Evolutionary conservation across 2,113 vertebrate genomes (phyloP), one percentile per base, ranked within the genome.

Genomic region (Argyrosomus japonicus): DNA sequence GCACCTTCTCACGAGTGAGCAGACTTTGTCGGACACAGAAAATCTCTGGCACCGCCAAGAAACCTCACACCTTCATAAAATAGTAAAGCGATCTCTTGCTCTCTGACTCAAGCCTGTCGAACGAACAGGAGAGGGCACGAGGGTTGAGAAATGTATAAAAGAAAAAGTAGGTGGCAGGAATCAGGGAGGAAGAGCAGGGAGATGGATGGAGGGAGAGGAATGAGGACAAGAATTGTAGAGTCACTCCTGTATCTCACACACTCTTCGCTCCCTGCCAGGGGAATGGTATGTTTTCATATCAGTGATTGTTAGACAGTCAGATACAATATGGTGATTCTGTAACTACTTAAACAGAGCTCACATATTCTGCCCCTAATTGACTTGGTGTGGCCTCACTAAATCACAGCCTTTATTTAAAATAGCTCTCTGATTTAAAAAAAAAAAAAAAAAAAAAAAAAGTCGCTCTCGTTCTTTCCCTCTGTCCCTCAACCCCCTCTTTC

Each of bases 351-450:
- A 87, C 68, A 82, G 27, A 83, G 71, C 90, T 89, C 64, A 80
- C 77, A 91, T 87, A 90, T 88, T 91, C 80, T 80, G 85, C 82
- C 82, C 86, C 86, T 94, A 93, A 95, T 93, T 93, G 92, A 92
- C 90, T 91, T 87, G 86, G 90, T 88, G 83, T 88, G 85, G 90
- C 85, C 79, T 76, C 82, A 84, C 85, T 91, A 91, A 91, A 93
- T 92, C 87, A 89, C 75, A 80, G 79, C 83, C 85, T 93, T 91
- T 89, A 91, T 90, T 94, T 85, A 84, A 94, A 93, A 87, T 58
- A 88, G 89, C 58, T 65, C 79, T 85, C 85, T 60, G 79, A 89
- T 88, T 36, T 6, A 36, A 40, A 40, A 40, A 40, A 40, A 32
- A 32, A 32, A 40, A 36, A 8, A 36, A 32, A 32, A 32, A 32